Base-by-base conservation (phyloP, 1,140 invertebrate species). In the Saccostrea glomerata region DNA sequence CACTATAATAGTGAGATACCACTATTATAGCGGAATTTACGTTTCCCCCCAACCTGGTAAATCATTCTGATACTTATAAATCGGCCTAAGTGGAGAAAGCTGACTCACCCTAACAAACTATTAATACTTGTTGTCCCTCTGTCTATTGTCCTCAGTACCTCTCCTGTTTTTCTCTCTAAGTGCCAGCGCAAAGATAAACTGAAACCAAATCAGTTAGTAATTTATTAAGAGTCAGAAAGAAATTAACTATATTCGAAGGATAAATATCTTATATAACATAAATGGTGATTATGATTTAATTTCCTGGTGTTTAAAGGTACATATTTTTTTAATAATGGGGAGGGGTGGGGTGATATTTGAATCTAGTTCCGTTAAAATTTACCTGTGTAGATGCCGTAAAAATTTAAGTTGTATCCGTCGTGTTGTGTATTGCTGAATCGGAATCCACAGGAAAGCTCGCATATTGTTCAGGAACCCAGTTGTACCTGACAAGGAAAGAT, bases 61-160 rank as follows among this genome's bases (percentile, higher is more conserved):
- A 7, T 47, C 9, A 1, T 47, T 47, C 1, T 47, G 9, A 47
- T 36, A 30, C 23, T 11, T 82, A 25, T 17, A 36, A 47, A 82
- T 30, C 23, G n/a, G 17, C 12, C 17, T 83, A 15, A 54, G 15
- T 9, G 54, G 5, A 84, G 36, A n/a, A 17, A 11, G 12, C 25
- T 36, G 70, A 77, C 70, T 77, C 98, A 98, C 92, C 97, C 98
- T 0, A 99, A 96, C 7, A 99, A 95, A 94, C 97, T 98, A 94
- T 98, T 98, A 90, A 99, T 98, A 15, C 98, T 98, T 90, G 98
- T 98, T 6, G 98, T 99, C 70, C 98, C 98, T 90, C 98, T 96
- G 95, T 99, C 98, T 97, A 99, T 98, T 0, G 99, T 96, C 86
- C 98, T 95, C 0, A 99, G 95, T 20, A 99, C 98, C 96, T 99